A percentile compares a stretch with the other conserved stretches of the same genome.
phyloP scores from a whole-genome alignment of 2,113 vertebrate genomes.

The Erythrocebus patas region DNA sequence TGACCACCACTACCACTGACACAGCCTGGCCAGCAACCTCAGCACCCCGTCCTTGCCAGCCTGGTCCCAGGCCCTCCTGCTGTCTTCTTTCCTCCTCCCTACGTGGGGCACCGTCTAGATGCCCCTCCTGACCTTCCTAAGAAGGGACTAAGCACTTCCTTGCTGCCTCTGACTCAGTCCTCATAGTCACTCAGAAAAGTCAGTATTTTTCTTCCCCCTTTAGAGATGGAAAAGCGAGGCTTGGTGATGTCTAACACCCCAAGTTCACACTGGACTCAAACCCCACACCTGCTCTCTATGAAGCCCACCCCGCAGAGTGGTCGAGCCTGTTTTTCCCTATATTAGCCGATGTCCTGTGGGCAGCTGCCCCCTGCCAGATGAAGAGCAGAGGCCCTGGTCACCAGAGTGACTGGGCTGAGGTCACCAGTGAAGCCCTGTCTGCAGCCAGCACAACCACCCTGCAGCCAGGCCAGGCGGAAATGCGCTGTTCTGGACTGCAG shows the following conservation, averaged over 20 bases:
- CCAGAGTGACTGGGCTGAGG: background rate
- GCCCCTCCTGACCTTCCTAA: background rate
- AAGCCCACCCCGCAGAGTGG: fast-evolving
- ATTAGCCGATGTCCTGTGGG: background rate
- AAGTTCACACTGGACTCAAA: background rate
- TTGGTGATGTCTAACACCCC: background rate
- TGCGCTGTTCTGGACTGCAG: background rate
- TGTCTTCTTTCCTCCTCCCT: background rate
- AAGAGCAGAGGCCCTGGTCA: background rate
- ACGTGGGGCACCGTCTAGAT: background rate
- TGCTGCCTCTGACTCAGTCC: background rate
- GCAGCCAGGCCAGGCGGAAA: background rate
- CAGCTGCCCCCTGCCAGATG: background rate
- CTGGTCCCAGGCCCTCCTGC: background rate
- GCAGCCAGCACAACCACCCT: background rate
- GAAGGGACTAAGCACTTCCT: background rate
- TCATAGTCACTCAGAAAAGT: background rate
- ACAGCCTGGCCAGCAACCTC: too few species aligned
- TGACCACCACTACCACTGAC: background rate
- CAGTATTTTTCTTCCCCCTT: background rate
- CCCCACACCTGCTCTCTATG: fast-evolving
- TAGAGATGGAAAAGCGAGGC: background rate
- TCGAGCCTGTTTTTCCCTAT: background rate
- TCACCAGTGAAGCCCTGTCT: background rate
- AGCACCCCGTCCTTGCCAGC: background rate